Evolutionary conservation across 2,888 invertebrate genomes (phyloP).

Genomic region (Hymenopus coronatus): DNA sequence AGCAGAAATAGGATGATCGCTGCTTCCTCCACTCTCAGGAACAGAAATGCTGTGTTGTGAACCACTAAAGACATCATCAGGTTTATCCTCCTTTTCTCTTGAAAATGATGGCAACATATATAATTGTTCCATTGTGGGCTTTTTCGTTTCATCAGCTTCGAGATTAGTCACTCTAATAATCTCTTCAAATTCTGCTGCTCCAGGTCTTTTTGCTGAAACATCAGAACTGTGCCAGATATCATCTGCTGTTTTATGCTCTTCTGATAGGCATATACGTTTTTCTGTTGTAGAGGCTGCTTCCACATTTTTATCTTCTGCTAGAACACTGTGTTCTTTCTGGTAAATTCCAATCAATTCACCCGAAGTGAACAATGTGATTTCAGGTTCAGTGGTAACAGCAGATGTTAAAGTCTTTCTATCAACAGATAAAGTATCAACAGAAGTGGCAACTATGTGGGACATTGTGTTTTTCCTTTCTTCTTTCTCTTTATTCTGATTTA

Average conservation of each 20-base stretch:
- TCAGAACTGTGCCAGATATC: not conserved
- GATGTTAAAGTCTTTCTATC: not conserved
- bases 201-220: not conserved
- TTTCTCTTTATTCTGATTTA: too few species aligned
- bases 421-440: not conserved
- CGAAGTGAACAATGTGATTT: not conserved
- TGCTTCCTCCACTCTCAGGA: not conserved
- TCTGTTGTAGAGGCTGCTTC: not conserved
- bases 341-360: too few species aligned
- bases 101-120: not conserved
- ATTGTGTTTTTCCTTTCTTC: too few species aligned
- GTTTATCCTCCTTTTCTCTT: not conserved
- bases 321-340: not conserved
- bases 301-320: not conserved
- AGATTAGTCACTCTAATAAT: not conserved
- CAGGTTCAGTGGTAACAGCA: not conserved
- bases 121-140: not conserved
- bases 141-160: not conserved
- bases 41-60: not conserved
- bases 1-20: slow-evolving; percentile 14
- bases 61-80: not conserved
- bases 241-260: not conserved
- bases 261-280: not conserved
- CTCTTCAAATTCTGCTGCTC: not conserved
- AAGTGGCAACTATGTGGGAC: not conserved